phyloP scores from a whole-genome alignment of 2,797 vertebrate species.

The Rhyacichthys aspro region DNA sequence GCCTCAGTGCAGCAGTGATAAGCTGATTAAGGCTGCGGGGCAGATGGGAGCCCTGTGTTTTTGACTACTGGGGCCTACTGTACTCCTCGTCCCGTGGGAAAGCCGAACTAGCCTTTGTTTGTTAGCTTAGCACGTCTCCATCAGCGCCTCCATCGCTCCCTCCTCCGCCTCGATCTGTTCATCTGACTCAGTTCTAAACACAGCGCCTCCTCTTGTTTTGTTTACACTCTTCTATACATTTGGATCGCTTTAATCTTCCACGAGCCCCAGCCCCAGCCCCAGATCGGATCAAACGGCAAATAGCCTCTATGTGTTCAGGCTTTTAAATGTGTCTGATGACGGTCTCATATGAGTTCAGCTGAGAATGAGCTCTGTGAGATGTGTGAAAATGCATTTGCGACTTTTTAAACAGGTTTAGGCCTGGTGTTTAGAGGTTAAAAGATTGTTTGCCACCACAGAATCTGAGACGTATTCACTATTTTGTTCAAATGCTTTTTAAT shows the following conservation, averaged over 20 bases:
- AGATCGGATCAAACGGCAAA: constrained; percentile 23
- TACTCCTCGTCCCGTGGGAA: constrained; percentile 57
- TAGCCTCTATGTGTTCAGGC: constrained; percentile 8
- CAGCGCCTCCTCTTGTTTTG: constrained; percentile 8
- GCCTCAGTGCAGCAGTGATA: constrained; percentile 62
- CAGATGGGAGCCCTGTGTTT: constrained; percentile 73
- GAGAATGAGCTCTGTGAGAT: too few species aligned
- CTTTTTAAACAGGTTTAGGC: not conserved
- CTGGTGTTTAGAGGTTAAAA: not conserved
- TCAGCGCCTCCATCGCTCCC: constrained; percentile 16
- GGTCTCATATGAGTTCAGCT: not conserved
- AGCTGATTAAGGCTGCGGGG: constrained; percentile 76
- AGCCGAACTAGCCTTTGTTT: constrained; percentile 69
- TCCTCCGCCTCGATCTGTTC: constrained; percentile 49
- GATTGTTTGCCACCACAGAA: not conserved
- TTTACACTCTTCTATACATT: constrained; percentile 28
- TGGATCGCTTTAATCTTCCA: constrained; percentile 25
- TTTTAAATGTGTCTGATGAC: constrained; percentile 10
- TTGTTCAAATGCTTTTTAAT: too few species aligned
- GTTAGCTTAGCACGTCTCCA: constrained; percentile 47
- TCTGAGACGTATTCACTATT: too few species aligned
- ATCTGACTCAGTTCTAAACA: constrained; percentile 39
- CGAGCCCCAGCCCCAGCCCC: constrained; percentile 13
- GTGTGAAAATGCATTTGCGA: constrained; percentile 4
- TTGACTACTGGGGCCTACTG: constrained; percentile 37